These are phyloP conservation scores for Automeris io DNA, from an alignment of 2,888 invertebrate genomes.

Conservation along the genomic window DNA sequence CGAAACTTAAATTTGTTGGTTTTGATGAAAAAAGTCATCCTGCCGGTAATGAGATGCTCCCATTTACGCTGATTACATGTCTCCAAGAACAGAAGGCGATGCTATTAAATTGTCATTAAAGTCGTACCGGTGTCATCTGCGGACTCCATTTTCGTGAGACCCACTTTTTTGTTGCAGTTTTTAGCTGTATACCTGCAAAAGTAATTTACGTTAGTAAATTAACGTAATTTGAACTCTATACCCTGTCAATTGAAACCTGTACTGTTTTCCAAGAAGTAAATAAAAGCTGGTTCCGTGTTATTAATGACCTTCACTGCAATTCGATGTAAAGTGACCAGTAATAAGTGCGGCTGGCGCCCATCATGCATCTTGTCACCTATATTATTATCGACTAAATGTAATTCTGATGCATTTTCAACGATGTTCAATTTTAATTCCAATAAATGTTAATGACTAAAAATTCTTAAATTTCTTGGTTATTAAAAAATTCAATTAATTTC, in stretches of 20 bases:
- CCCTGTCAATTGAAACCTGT: slow-evolving; percentile 25
- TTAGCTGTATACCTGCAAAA: slow-evolving; percentile 49
- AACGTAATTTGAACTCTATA: slow-evolving; percentile 36
- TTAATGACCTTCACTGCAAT: slow-evolving; percentile 71
- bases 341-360: slow-evolving; percentile 39
- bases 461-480: too few relatives aligned
- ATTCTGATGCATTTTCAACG: slow-evolving; percentile 31
- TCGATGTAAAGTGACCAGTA: slow-evolving; percentile 68
- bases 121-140: slow-evolving; percentile 70
- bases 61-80: slow-evolving; percentile 68
- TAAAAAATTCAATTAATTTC: too few relatives aligned
- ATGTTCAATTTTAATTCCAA: not conserved
- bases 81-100: slow-evolving; percentile 60
- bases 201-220: slow-evolving; percentile 15
- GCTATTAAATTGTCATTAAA: slow-evolving; percentile 77
- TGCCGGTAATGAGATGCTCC: slow-evolving; percentile 53
- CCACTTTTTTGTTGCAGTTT: slow-evolving; percentile 69
- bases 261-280: slow-evolving; percentile 18
- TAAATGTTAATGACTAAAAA: too few relatives aligned
- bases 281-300: slow-evolving; percentile 41
- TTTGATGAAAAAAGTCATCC: slow-evolving; percentile 48
- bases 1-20: slow-evolving; percentile 20
- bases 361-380: slow-evolving; percentile 74
- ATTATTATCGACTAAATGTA: slow-evolving; percentile 66
- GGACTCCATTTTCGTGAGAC: slow-evolving; percentile 60